Evolutionary conservation across 1,140 invertebrate species (phyloP), one percentile per base, ranked within the genome.

Genomic region (Drosophila truncata): DNA sequence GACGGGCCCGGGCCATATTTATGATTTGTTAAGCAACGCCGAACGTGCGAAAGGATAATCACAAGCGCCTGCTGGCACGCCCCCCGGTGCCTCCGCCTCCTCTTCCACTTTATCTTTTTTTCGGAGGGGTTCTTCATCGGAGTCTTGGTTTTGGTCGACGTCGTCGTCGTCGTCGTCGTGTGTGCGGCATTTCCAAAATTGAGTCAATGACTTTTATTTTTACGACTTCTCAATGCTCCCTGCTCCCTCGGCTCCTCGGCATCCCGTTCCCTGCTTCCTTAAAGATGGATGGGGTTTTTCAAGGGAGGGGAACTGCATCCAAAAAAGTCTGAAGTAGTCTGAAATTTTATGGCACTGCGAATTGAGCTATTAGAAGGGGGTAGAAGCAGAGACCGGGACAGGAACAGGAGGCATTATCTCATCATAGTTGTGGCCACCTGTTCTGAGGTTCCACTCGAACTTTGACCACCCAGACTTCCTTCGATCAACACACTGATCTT

Each of bases 131-230:
- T 60, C 20, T 54, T 54, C 13, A 1, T 23, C 33, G 14, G 7
- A 20, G 31, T 35, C 31, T 7, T 57, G 39, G 35, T 18, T 59
- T 9, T 61, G 80, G 65, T 80, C 84, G 85, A 90, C 62, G n/a
- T 18, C 62, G n/a, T 61, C 83, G 65, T 80, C 84, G 85, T 88
- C 62, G n/a, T 64, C 83, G 69, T 80, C 84, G 85, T 88, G 84
- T 90, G 84, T 88, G 85, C 83, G 84, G 87, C 80, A 90, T 88
- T 88, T 88, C 85, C 85, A 90, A 88, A 73, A 88, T 88, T 88
- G 78, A 88, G 84, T 88, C 85, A 88, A 88, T 88, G 84, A 88
- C 84, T 88, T 90, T 90, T 88, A 90, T 88, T 88, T 90, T 90
- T 88, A 88, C 77, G 78, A 64, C 65, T 76, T 18, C 49, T 39